phyloP scores from a whole-genome alignment of 2,113 vertebrate species.

The Thryonomys swinderianus region DNA sequence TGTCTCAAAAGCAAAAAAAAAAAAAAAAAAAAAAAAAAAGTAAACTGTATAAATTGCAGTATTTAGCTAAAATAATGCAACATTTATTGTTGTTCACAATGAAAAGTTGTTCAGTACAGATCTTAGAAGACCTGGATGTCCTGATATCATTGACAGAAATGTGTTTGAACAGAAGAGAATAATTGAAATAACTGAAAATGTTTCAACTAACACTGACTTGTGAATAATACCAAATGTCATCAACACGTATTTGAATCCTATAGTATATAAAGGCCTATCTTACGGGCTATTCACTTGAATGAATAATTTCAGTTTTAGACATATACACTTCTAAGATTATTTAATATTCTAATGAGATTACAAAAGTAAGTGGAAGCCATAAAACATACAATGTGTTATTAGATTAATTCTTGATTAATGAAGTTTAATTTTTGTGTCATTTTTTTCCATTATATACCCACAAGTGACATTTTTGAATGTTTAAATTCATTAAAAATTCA shows the following conservation, averaged over 20 bases:
- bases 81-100: background rate
- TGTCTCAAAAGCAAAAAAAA: too few relatives aligned
- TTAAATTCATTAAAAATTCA: background rate
- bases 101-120: background rate
- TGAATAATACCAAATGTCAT: background rate
- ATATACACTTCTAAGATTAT: background rate
- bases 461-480: background rate
- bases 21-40: too few relatives aligned
- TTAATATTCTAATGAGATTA: conserved; percentile 24
- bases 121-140: background rate
- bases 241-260: background rate
- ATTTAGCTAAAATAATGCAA: background rate
- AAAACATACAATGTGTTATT: background rate
- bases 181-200: background rate
- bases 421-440: background rate
- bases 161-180: background rate
- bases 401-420: background rate
- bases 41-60: background rate
- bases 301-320: background rate
- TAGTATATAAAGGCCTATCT: background rate
- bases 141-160: conserved; percentile 17
- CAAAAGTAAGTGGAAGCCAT: background rate
- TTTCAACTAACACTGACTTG: background rate
- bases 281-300: background rate
- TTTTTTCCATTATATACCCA: background rate